Evolutionary conservation across 2,888 invertebrate species (phyloP), one percentile per base, ranked within the genome.

Genomic region (Atherix ibis): DNA sequence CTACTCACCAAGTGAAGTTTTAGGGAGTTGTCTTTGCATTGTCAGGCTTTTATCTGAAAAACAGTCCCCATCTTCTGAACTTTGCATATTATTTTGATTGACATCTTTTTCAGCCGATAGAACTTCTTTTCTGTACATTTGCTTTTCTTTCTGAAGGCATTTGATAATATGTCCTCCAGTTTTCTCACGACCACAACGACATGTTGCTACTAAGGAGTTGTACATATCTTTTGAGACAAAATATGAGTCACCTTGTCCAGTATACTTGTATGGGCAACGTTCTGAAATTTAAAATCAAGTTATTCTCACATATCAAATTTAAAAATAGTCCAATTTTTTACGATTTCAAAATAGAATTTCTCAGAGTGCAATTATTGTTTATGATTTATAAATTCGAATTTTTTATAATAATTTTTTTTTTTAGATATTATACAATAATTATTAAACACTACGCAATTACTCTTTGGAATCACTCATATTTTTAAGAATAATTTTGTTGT

Each of bases 181-280:
- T 28, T 49, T 52, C 8, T 40, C 45, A 15, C 58, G 48, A 9
- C 58, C 58, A 40, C 59, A 59, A 10, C 59, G 59, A 39, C 59
- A 59, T 14, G 41, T 48, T 14, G 50, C 51, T 27, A 55, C 19
- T 6, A 58, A 43, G 29, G 45, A 39, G 31, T 52, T 47, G 32
- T 51, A 51, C 56, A 58, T 58, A 33, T 54, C 52, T 8, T 49
- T 44, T 10, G 59, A 57, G 9, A 56, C 39, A 37, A 56, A 54
- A 34, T 48, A 48, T 5, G 52, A 48, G 19, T 56, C 56, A 9
- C 54, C 57, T 12, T 51, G 43, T 8, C 50, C 50, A 18, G 47
- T 45, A 36, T 53, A 51, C 9, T 31, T 14, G 39, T 46, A 52
- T 3, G 52, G 47, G 34, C 43, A 27, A 12, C 14, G 16, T 29